Evolutionary conservation across 2,113 vertebrate genomes (phyloP).

Genomic region (Telmatochromis sp.): DNA sequence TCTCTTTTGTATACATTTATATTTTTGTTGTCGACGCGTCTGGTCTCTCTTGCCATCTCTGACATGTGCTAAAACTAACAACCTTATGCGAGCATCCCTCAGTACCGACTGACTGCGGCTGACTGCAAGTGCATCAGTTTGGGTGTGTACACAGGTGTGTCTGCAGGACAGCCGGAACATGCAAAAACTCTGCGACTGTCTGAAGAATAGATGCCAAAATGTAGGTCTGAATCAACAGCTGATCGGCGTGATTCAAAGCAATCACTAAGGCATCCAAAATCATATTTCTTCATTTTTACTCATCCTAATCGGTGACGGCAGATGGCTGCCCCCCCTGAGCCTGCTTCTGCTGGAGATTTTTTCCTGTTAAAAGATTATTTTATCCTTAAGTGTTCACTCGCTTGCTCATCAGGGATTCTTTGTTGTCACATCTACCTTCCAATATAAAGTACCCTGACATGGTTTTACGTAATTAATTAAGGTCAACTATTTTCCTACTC

Average conservation of each 20-base stretch:
- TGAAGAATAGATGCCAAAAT: background rate
- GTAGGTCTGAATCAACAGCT: background rate
- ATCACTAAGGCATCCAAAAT: background rate
- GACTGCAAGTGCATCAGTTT: background rate
- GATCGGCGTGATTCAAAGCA: background rate
- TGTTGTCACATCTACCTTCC: background rate
- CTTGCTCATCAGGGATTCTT: background rate
- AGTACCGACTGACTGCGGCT: background rate
- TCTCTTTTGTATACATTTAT: background rate
- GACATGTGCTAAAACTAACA: constrained; percentile 41
- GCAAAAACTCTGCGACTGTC: background rate
- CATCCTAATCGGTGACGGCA: background rate
- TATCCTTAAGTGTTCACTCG: background rate
- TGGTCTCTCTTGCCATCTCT: constrained; percentile 12
- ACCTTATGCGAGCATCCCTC: constrained; percentile 9
- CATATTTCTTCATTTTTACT: background rate
- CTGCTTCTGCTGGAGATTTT: background rate
- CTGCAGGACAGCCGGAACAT: constrained; percentile 37
- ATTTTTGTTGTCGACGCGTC: background rate
- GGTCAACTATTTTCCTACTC: background rate
- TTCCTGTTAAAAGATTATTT: background rate
- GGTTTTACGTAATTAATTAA: background rate
- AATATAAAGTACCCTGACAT: background rate
- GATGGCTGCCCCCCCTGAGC: background rate
- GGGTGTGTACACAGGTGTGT: background rate